Conservation (phyloP, 2,113 vertebrate species). For the Misgurnus anguillicaudatus region DNA sequence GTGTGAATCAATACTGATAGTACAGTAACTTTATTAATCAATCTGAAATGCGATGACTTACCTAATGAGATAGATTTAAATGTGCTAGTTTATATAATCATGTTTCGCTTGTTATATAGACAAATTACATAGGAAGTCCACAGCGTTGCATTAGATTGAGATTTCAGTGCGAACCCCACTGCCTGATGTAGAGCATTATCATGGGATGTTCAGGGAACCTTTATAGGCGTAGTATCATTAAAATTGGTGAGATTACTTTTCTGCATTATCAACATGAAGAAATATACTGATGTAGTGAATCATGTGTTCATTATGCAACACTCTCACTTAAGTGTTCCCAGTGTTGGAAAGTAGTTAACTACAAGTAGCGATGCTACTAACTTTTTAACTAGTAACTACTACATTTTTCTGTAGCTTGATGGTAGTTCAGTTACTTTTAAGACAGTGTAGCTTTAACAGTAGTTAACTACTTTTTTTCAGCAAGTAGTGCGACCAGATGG, state of each 20-base stretch:
- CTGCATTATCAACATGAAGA: too few relatives aligned
- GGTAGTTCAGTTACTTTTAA: too few relatives aligned
- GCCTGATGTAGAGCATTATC: background rate
- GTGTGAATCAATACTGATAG: conserved; percentile 53
- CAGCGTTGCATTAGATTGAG: background rate
- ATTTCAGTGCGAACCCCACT: background rate
- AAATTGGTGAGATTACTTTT: too few relatives aligned
- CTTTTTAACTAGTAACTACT: too few relatives aligned
- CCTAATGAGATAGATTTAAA: conserved; percentile 39
- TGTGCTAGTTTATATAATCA: background rate
- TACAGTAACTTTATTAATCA: conserved; percentile 44
- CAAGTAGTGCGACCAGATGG: too few relatives aligned
- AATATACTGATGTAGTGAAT: too few relatives aligned
- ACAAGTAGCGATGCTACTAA: too few relatives aligned
- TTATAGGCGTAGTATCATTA: too few relatives aligned
- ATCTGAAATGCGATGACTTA: conserved; percentile 60
- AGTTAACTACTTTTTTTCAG: too few relatives aligned
- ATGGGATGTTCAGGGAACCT: background rate
- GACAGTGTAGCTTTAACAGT: too few relatives aligned
- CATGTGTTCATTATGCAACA: too few relatives aligned
- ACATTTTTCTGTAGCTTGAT: too few relatives aligned
- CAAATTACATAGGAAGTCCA: conserved; percentile 6
- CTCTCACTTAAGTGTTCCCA: background rate
- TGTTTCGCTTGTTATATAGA: background rate
- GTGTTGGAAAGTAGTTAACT: background rate